Evolutionary conservation across 1,140 invertebrate genomes (phyloP).

Genomic region (Hydropsyche tenuis): DNA sequence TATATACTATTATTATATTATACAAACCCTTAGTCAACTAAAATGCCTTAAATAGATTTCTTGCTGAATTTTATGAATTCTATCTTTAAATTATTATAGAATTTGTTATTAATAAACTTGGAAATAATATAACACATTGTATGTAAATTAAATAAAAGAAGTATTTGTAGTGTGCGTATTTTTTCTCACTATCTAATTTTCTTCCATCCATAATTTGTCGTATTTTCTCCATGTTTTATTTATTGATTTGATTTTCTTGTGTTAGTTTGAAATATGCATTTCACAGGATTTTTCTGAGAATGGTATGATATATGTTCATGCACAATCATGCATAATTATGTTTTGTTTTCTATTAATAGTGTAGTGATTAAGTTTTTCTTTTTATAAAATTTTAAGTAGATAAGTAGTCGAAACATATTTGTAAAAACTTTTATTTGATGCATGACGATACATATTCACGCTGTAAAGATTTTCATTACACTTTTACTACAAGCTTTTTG

Average conservation of each 20-base stretch:
- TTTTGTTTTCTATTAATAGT: too few relatives aligned
- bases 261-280: not conserved
- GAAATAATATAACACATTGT: conserved; percentile 32
- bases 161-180: conserved; percentile 43
- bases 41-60: conserved; percentile 28
- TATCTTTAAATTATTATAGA: not conserved
- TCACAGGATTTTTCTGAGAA: conserved; percentile 6
- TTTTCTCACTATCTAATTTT: conserved; percentile 23
- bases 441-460: too few relatives aligned
- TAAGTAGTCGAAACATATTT: too few relatives aligned
- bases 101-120: conserved; percentile 29
- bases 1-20: too few relatives aligned
- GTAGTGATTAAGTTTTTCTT: too few relatives aligned
- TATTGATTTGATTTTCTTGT: not conserved
- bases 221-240: not conserved
- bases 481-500: too few relatives aligned
- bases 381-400: too few relatives aligned
- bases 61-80: conserved; percentile 5
- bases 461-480: too few relatives aligned
- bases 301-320: conserved; percentile 4
- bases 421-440: too few relatives aligned
- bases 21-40: not conserved
- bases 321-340: not conserved
- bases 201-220: conserved; percentile 5
- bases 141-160: conserved; percentile 43